Base-by-base conservation (phyloP, 1,140 invertebrate species). In the Zaprionus ornatus region DNA sequence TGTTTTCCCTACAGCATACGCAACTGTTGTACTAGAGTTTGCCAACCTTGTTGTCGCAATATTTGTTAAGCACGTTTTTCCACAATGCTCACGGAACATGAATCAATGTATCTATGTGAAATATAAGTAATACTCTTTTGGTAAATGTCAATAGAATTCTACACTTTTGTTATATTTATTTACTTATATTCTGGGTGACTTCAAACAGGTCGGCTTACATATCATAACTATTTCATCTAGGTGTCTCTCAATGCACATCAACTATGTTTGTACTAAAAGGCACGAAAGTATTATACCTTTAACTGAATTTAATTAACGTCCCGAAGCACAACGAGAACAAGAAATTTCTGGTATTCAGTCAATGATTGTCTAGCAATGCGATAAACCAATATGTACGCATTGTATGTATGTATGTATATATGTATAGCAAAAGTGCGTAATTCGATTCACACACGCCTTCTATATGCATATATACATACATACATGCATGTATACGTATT, bases 261-360 rank as follows among this genome's bases (percentile, higher is more conserved):
- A 35, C 13, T 17, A 17, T 27, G 7, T 29, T 48, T 56, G 19
- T 15, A 25, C 37, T 37, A 40, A 23, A 9, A 7, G 29, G 85
- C n/a, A n/a, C n/a, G n/a, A n/a, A 88, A 81, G 75, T 74, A 65
- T 78, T 88, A 71, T 56, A 73, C 73, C 80, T 88, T 57, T 54
- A 66, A 67, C 69, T 55, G 42, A 32, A n/a, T 68, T 64, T 71
- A 70, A 35, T 40, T 45, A 68, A 32, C 29, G 29, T 32, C 0
- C 29, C 9, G 29, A 3, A 10, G 29, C 29, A 67, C 56, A 78
- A 90, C 37, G 65, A 69, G 85, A 88, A 61, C 78, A 79, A 73
- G 25, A 65, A 80, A 81, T 79, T 85, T 87, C 74, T 90, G 85
- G 77, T 90, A 90, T 90, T 81, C 80, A 90, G 85, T 88, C 84